Conservation (phyloP, 2,888 invertebrate genomes). For the Hypselothyrea guttata region DNA sequence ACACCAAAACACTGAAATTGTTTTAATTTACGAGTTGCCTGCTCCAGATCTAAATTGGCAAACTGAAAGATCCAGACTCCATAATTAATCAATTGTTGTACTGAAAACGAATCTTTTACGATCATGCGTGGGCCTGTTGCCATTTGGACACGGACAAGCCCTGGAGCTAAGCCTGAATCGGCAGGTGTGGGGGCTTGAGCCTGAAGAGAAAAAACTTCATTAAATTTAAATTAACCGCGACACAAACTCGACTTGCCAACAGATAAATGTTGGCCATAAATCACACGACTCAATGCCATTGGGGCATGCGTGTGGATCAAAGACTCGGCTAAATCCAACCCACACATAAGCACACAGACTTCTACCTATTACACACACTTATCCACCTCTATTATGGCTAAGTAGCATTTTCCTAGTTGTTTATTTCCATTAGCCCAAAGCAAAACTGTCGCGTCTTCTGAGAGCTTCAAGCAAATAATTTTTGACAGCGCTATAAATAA, state of each 20-base stretch:
- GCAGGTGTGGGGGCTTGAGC: slow-evolving; percentile 35
- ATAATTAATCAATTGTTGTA: slow-evolving; percentile 68
- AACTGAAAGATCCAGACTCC: slow-evolving; percentile 45
- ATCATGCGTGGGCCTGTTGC: slow-evolving; percentile 49
- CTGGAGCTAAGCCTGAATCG: slow-evolving; percentile 20
- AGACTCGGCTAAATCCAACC: slow-evolving; percentile 52
- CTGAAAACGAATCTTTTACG: slow-evolving; percentile 52
- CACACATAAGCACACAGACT: slow-evolving; percentile 7
- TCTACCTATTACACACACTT: slow-evolving; percentile 4
- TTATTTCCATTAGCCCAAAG: slow-evolving; percentile 33
- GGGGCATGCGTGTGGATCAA: slow-evolving; percentile 49
- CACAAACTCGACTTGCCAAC: slow-evolving; percentile 33
- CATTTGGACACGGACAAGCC: slow-evolving; percentile 49
- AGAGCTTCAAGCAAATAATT: slow-evolving; percentile 32
- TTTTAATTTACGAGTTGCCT: slow-evolving; percentile 36
- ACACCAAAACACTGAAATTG: slow-evolving; percentile 39
- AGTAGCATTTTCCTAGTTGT: slow-evolving; percentile 34
- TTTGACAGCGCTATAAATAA: slow-evolving; percentile 64
- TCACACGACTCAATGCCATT: slow-evolving; percentile 50
- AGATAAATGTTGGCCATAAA: slow-evolving; percentile 57
- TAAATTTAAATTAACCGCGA: slow-evolving; percentile 52
- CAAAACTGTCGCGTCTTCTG: slow-evolving; percentile 17
- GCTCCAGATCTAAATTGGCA: slow-evolving; percentile 51
- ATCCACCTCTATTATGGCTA: slow-evolving; percentile 21
- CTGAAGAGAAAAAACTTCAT: slow-evolving; percentile 52